These are phyloP conservation scores for Leucania comma DNA, from an alignment of 2,888 invertebrate genomes.

Conservation along the genomic window DNA sequence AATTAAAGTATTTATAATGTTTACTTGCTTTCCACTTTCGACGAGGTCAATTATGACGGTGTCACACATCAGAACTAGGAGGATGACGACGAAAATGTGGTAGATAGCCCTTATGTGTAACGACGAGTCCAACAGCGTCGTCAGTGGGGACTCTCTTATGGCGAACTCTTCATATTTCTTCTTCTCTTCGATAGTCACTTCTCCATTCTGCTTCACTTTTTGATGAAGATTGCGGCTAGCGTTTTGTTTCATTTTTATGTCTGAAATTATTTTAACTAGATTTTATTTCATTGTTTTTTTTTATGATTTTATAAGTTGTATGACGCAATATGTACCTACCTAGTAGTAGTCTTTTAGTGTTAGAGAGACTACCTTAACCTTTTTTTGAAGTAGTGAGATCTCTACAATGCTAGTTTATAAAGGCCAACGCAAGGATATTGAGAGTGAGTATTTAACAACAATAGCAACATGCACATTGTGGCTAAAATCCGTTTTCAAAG, in stretches of 20 bases:
- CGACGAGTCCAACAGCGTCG: conserved; percentile 93
- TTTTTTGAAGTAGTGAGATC: not conserved
- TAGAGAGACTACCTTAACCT: not conserved
- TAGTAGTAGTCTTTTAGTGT: not conserved
- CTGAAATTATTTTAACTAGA: conserved; percentile 41
- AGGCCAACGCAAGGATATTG: not conserved
- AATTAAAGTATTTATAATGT: conserved; percentile 41
- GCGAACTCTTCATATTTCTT: conserved; percentile 87
- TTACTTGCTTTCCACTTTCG: conserved; percentile 94
- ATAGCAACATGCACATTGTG: not conserved
- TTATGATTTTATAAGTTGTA: not conserved
- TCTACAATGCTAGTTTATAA: not conserved
- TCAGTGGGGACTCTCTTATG: conserved; percentile 94
- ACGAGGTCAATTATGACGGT: conserved; percentile 94
- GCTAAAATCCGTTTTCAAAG: conserved; percentile 13
- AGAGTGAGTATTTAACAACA: not conserved
- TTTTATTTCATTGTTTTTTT: not conserved
- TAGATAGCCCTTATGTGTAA: conserved; percentile 96
- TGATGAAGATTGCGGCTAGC: conserved; percentile 46
- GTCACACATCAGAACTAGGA: conserved; percentile 93
- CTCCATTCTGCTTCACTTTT: conserved; percentile 68
- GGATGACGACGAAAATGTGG: conserved; percentile 95
- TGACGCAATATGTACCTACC: not conserved
- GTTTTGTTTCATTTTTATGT: conserved; percentile 49
- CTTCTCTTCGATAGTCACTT: conserved; percentile 58